A percentile compares a stretch with the other conserved stretches of the same genome.
These are phyloP conservation scores for Netelia inedita DNA, from an alignment of 2,888 invertebrate species.

Conservation along the genomic window DNA sequence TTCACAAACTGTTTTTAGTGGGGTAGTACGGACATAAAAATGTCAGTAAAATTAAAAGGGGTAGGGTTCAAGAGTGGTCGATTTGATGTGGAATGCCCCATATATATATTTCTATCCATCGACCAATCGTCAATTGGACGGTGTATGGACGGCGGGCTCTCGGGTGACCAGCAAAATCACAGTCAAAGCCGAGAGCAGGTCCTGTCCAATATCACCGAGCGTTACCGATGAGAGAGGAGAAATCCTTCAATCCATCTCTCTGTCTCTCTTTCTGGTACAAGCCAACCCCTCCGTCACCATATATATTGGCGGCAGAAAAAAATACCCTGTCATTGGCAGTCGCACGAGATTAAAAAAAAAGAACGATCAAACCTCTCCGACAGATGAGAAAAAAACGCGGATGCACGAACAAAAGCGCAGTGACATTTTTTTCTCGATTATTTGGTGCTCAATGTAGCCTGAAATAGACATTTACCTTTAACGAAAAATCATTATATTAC, in stretches of 20 bases:
- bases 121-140: conserved; percentile 55
- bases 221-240: conserved; percentile 25
- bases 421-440: conserved; percentile 40
- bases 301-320: conserved; percentile 23
- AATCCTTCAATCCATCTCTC: conserved; percentile 11
- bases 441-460: conserved; percentile 2
- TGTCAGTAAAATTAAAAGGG: no score
- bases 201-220: conserved; percentile 60
- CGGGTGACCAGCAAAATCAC: conserved; percentile 63
- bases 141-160: conserved; percentile 11
- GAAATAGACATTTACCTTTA: conserved; percentile 6
- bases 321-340: conserved; percentile 59
- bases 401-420: conserved; percentile 36
- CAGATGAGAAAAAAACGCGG: conserved; percentile 47
- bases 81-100: no score
- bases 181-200: conserved; percentile 39
- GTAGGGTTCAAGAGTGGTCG: no score
- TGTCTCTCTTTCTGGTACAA: background rate
- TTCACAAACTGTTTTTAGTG: no score
- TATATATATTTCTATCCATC: conserved; percentile 44
- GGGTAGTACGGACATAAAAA: no score
- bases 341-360: conserved; percentile 39
- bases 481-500: no score
- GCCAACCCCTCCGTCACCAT: background rate
- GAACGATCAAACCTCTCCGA: conserved; percentile 40